Base-by-base conservation (phyloP, 2,113 vertebrate genomes). In the Mirza zaza region DNA sequence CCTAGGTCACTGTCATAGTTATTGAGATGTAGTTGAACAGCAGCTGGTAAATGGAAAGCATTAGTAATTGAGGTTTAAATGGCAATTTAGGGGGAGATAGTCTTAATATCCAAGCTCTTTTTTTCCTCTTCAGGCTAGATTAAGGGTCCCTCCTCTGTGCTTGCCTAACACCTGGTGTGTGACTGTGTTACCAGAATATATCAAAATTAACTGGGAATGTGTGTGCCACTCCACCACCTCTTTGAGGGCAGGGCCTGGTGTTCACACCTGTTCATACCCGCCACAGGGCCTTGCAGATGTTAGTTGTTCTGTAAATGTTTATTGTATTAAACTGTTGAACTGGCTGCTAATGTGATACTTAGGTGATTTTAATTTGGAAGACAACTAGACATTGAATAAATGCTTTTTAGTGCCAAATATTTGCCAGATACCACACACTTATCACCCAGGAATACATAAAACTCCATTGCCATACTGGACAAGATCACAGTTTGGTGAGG, bases 311-410 rank as follows among this genome's bases (percentile, higher is more conserved):
- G 34, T 67, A 88, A 70, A 27, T 81, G 29, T 77, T 65, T 88
- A 65, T 91, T 76, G n/a, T 12, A 70, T 63, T 79, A 36, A 83
- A 76, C 57, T 87, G 9, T 68, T 67, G 23, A 96, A 34, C 48
- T 77, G 25, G 27, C 25, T 95, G 15, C 12, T 83, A 23, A 71
- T 70, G 39, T 59, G 55, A 25, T 36, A 61, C 29, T 90, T 96
- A 42, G 18, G 17, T 84, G 1, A 55, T 61, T 57, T 94, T 70
- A 57, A 39, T 29, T 23, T 42, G 55, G 42, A 87, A 90, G 91
- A 7, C n/a, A 90, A 87, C 52, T 34, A 75, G 67, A 32, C 13
- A 50, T 18, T 79, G 59, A 82, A 63, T 90, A 55, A 79, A 55
- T 6, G 34, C 67, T 81, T 70, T 21, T 5, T 14, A 84, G 7